These are phyloP conservation scores for Machaerirhynchus nigripectus DNA, from an alignment of 2,113 vertebrate species.

Conservation along the genomic window DNA sequence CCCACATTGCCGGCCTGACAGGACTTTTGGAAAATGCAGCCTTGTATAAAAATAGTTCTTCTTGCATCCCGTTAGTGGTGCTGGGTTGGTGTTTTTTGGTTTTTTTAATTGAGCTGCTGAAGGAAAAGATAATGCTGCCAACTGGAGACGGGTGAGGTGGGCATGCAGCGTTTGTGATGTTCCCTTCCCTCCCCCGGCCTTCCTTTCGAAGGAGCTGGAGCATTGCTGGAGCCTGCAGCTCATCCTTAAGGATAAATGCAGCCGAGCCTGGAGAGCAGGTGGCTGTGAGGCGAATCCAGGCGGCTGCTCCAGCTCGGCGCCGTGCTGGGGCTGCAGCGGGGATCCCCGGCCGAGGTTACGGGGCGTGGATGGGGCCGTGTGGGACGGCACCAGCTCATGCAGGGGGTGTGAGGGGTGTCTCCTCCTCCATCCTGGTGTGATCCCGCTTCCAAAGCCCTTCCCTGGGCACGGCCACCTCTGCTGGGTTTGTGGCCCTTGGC, in stretches of 20 bases:
- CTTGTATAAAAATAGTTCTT: background rate
- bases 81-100: background rate
- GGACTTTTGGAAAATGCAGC: background rate
- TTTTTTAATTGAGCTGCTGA: background rate
- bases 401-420: background rate
- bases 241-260: background rate
- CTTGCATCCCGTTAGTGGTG: background rate
- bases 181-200: conserved; percentile 14
- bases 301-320: background rate
- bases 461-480: background rate
- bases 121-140: background rate
- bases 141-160: background rate
- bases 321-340: background rate
- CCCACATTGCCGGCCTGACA: background rate
- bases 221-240: background rate
- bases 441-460: background rate
- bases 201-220: background rate
- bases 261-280: background rate
- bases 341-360: accelerated
- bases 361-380: accelerated
- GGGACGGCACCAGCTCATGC: accelerated
- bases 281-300: background rate
- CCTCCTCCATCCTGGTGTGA: accelerated
- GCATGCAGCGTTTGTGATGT: background rate
- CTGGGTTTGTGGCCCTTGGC: background rate